Evolutionary conservation across 2,888 invertebrate species (phyloP), one percentile per base, ranked within the genome.

Genomic region (Chelonus formosanus): DNA sequence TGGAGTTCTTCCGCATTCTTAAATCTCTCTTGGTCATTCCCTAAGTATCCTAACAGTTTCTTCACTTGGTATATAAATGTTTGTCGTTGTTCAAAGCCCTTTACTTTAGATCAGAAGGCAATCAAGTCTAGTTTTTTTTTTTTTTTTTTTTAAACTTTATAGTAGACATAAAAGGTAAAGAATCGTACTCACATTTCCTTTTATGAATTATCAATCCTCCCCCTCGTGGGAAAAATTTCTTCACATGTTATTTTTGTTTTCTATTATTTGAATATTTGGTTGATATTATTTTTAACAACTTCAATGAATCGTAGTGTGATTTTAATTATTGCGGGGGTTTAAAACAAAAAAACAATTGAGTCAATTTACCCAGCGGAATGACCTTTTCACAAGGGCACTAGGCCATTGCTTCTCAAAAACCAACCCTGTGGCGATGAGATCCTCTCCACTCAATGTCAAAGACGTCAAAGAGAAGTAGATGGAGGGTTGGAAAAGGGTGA

Each of bases 321-420:
- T 20, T 52, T 52, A 32, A 20, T 20, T 20, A 20, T 20, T 20
- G 20, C 20, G 20, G 20, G 20, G 20, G 20, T 20, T 20, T 6
- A 52, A 52, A 7, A 32, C n/a, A 67, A 65, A 70, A 76, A 73
- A 72, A 72, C 75, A 75, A 77, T 77, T 71, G 67, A 75, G 73
- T 76, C 74, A 77, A 77, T 78, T 77, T 77, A n/a, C 76, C 74
- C 71, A 71, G 71, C 69, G 74, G 70, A 65, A 68, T 67, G 70
- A 66, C 63, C 67, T 62, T 52, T 56, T 62, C 68, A 73, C 74
- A 74, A 76, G 76, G 77, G 73, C 77, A 78, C 71, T 78, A 75
- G 76, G 76, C 74, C 76, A 76, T 73, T 61, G 67, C 63, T 69
- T 68, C 71, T 71, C 70, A 63, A 71, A 64, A 70, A 54, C 52